Conservation (phyloP, 2,797 vertebrate genomes). For the Falco concolor region DNA sequence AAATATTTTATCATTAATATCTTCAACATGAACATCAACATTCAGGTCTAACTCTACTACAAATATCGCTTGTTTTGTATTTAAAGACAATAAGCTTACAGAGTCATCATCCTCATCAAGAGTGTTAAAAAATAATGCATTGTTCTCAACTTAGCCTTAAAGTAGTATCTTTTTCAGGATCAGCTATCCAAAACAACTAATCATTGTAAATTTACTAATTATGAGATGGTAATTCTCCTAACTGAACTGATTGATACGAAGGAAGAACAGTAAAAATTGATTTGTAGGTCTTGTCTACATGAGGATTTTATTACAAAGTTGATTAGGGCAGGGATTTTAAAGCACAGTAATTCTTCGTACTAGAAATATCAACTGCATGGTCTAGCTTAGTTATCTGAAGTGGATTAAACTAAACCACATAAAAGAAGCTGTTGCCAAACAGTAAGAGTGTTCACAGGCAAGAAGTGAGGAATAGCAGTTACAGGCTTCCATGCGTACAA, state of each 20-base stretch:
- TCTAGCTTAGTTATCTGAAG: conserved; percentile 14
- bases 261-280: neutral
- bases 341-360: neutral
- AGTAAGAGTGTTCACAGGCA: neutral
- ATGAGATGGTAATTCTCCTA: neutral
- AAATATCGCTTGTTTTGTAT: neutral
- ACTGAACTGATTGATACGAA: neutral
- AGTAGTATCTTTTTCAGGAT: neutral
- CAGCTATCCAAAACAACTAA: neutral
- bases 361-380: neutral
- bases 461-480: neutral
- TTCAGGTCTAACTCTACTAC: neutral
- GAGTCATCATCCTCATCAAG: neutral
- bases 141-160: neutral
- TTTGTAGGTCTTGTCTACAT: neutral
- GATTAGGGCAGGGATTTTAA: conserved; percentile 8
- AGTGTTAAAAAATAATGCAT: neutral
- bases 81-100: neutral
- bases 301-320: neutral
- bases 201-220: neutral
- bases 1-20: neutral
- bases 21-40: neutral
- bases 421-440: neutral
- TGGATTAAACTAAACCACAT: conserved; percentile 7
- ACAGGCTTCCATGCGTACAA: neutral